Base-by-base conservation (phyloP, 2,797 vertebrate species). In the Peromyscus eremicus region DNA sequence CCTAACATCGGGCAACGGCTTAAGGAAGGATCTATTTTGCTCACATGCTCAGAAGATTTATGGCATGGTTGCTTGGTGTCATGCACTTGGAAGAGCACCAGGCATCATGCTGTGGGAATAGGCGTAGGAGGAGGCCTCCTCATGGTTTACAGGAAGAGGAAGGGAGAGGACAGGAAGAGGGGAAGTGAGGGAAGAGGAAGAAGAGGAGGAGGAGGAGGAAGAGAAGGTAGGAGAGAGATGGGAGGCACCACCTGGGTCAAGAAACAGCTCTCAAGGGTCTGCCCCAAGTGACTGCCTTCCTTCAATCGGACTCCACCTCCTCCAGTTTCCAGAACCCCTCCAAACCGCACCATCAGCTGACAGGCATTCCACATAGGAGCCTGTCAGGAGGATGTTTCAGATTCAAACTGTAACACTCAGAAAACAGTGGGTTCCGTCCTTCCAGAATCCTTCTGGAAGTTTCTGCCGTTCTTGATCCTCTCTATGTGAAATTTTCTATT, bases 401-500 rank as follows among this genome's bases (percentile, higher is more conserved):
- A 88, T 40, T 88, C 32, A n/a, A 37, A 43, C 71, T 17, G 21
- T 49, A n/a, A 37, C 57, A 79, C 7, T 89, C 49, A 29, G 52
- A 37, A 94, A 92, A 57, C 12, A 43, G 3, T 40, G 29, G 40
- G 46, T 75, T 70, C 1, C 5, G 0, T 46, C 40, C 89, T 64
- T 83, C 68, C 64, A 66, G 68, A 46, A 64, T 76, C 27, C 23
- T 91, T 89, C 88, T 85, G 55, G 90, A 77, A 86, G 46, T n/a
- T 43, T 87, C 83, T 66, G 34, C n/a, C 7, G 7, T 34, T 60
- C 49, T 17, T 76, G 37, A 8, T 37, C 32, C 60, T n/a, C 6
- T 79, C 12, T 6, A 27, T 46, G 11, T 21, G 55, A 95, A 52
- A 55, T 9, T 19, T 37, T 29, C n/a, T 49, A 0, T 37, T 1